A percentile compares a stretch with the other conserved stretches of the same genome.
phyloP scores from a whole-genome alignment of 1,140 invertebrate species.

The Cherax quadricarinatus region DNA sequence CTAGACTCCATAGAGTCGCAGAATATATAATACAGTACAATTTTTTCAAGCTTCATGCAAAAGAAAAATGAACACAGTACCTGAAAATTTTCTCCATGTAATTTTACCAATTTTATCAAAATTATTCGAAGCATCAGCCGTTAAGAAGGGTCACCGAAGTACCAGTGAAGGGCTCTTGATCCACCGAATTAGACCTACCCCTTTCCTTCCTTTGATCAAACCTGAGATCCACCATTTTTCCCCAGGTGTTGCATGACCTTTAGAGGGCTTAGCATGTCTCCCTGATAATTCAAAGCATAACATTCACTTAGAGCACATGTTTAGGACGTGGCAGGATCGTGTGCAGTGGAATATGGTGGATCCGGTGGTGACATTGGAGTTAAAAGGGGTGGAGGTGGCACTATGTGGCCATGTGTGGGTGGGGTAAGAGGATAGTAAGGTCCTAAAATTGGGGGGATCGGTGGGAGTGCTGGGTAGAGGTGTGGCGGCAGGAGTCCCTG shows the following conservation, averaged over 20 bases:
- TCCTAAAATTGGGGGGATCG: constrained; percentile 55
- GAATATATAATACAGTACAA: neutral
- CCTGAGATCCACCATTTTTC: no score
- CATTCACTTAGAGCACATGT: neutral
- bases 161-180: no score
- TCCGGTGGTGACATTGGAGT: constrained; percentile 46
- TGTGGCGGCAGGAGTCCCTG: constrained; percentile 86
- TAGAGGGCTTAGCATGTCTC: no score
- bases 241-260: no score
- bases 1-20: neutral
- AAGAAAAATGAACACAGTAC: neutral
- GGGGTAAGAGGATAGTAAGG: constrained; percentile 63
- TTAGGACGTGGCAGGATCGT: constrained; percentile 43
- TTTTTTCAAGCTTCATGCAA: neutral
- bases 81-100: neutral
- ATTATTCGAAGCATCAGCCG: neutral
- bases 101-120: neutral
- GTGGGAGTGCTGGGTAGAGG: constrained; percentile 78
- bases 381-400: constrained; percentile 60
- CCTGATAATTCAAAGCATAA: neutral
- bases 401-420: constrained; percentile 45
- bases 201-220: no score
- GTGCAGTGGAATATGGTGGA: constrained; percentile 38
- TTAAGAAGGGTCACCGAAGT: no score
- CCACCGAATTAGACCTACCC: no score